Conservation (phyloP, 1,140 invertebrate genomes). For the Drosophila yakuba region DNA sequence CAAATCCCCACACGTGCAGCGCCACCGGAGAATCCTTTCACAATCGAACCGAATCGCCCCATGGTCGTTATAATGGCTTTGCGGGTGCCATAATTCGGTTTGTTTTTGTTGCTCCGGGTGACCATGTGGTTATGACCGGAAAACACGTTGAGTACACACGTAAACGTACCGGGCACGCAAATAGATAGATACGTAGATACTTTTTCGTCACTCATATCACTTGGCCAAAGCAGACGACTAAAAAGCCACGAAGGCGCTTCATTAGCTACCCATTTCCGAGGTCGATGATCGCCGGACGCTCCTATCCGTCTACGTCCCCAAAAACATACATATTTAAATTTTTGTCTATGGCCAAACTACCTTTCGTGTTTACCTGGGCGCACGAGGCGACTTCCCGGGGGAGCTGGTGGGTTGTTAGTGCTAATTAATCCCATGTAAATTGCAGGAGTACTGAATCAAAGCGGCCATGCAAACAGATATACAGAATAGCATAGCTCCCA, state of each 20-base stretch:
- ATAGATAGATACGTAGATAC: constrained; percentile 19
- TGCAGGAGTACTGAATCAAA: constrained; percentile 9
- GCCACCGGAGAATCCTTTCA: constrained; percentile 21
- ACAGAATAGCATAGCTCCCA: background rate
- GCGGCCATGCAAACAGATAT: constrained; percentile 8
- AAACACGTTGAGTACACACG: constrained; percentile 28
- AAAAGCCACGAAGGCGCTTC: constrained; percentile 19
- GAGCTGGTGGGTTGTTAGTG: background rate
- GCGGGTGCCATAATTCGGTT: constrained; percentile 35
- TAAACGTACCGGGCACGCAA: constrained; percentile 31
- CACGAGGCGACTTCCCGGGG: constrained; percentile 12
- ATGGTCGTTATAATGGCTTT: constrained; percentile 34
- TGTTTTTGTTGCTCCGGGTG: constrained; percentile 28
- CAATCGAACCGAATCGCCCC: constrained; percentile 15
- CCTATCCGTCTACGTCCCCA: background rate
- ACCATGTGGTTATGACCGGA: constrained; percentile 41
- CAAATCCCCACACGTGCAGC: background rate
- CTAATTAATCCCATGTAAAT: constrained; percentile 35
- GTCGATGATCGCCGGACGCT: constrained; percentile 50
- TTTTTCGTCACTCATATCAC: constrained; percentile 9
- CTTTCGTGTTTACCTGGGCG: constrained; percentile 22
- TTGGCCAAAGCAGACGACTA: constrained; percentile 18
- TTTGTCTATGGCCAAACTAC: constrained; percentile 13
- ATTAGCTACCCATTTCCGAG: constrained; percentile 48
- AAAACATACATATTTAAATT: constrained; percentile 15